Evolutionary conservation across 2,888 invertebrate genomes (phyloP).

Genomic region (Drosophila prolongata): DNA sequence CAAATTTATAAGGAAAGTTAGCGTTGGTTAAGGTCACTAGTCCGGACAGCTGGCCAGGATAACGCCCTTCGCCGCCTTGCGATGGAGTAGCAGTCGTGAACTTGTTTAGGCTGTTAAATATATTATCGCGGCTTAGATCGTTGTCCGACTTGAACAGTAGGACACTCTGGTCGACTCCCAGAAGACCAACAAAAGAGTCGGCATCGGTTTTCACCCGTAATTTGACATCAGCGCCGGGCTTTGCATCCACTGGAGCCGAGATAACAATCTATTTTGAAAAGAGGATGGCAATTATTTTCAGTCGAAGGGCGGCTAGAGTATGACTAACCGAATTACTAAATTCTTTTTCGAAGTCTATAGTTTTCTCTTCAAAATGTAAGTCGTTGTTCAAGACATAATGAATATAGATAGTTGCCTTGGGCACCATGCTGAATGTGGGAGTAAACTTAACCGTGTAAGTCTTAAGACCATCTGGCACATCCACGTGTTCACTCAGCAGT

Average conservation of each 20-base stretch:
- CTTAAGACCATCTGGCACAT: constrained; percentile 85
- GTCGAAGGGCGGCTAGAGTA: accelerated
- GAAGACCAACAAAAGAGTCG: constrained; percentile 93
- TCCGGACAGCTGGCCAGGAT: constrained; percentile 80
- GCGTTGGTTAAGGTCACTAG: constrained; percentile 83
- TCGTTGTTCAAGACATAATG: constrained; percentile 91
- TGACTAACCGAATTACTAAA: constrained; percentile 90
- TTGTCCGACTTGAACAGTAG: constrained; percentile 89
- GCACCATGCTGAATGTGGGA: constrained; percentile 92
- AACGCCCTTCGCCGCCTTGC: constrained; percentile 72
- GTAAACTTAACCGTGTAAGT: constrained; percentile 88
- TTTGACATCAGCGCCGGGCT: constrained; percentile 92
- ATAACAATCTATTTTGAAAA: constrained; percentile 87
- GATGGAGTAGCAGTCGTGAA: constrained; percentile 86
- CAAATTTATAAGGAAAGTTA: constrained; percentile 75
- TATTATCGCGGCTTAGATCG: constrained; percentile 85
- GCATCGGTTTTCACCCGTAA: constrained; percentile 92
- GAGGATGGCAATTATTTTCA: accelerated
- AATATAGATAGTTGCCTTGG: constrained; percentile 91
- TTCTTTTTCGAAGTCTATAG: constrained; percentile 90
- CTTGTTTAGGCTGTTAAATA: constrained; percentile 87
- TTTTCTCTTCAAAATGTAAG: constrained; percentile 93
- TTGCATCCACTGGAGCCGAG: constrained; percentile 87
- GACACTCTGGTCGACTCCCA: constrained; percentile 95
- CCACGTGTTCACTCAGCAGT: constrained; percentile 89